A percentile compares a stretch with the other conserved stretches of the same genome.
Conservation (phyloP, 2,888 invertebrate genomes). For the Antitype chi region DNA sequence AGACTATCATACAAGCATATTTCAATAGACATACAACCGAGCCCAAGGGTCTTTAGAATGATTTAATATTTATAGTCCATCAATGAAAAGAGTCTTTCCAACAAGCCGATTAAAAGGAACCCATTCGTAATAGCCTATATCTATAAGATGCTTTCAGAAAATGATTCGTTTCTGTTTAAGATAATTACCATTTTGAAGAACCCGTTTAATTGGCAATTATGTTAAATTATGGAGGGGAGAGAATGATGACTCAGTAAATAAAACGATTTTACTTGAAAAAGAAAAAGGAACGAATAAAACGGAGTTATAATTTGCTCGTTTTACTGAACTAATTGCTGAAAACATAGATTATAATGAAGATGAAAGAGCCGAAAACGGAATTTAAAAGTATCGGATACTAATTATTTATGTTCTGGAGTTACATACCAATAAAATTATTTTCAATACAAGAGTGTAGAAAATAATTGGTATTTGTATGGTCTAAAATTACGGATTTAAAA, state of each 20-base stretch:
- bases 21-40: neutral
- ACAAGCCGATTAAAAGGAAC: slow-evolving; percentile 40
- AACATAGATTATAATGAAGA: neutral
- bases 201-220: slow-evolving; percentile 58
- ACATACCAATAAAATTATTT: slow-evolving; percentile 13
- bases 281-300: neutral
- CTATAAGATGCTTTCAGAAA: slow-evolving; percentile 25
- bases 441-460: too few relatives aligned
- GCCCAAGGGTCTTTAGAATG: neutral
- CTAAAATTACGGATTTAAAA: too few relatives aligned
- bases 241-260: slow-evolving; percentile 11
- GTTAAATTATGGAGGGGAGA: slow-evolving; percentile 13
- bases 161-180: slow-evolving; percentile 17
- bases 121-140: slow-evolving; percentile 20
- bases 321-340: slow-evolving; percentile 23
- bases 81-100: slow-evolving; percentile 6
- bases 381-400: slow-evolving; percentile 8
- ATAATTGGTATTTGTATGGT: too few relatives aligned
- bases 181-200: slow-evolving; percentile 33
- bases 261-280: slow-evolving; percentile 19
- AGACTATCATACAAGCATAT: neutral
- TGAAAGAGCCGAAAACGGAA: neutral
- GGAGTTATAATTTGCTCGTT: slow-evolving; percentile 5
- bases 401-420: slow-evolving; percentile 1
- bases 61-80: slow-evolving; percentile 5